Conservation (phyloP, 2,797 vertebrate species). For the Oreonectes daqikongensis region DNA sequence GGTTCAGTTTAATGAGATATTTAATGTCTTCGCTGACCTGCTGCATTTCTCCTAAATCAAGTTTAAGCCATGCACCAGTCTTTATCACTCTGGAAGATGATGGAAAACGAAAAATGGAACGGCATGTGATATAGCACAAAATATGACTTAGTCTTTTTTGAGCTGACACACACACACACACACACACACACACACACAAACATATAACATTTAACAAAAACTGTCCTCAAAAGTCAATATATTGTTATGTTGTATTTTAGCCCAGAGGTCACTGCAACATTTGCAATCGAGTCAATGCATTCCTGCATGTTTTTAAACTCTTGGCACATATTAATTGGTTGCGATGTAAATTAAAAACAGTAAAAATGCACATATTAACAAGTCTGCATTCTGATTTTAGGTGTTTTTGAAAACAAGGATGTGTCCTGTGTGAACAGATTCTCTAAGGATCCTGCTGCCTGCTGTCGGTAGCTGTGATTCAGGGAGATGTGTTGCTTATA, state of each 20-base stretch:
- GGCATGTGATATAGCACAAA: not conserved
- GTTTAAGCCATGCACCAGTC: not conserved
- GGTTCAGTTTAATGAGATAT: slow-evolving; percentile 40
- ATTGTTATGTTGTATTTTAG: too few species aligned
- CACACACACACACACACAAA: too few species aligned
- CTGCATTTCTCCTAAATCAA: slow-evolving; percentile 31
- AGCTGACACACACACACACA: too few species aligned
- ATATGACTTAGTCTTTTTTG: not conserved
- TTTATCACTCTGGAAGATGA: slow-evolving; percentile 20
- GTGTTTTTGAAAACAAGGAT: not conserved
- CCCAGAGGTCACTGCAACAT: not conserved
- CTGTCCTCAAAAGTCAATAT: too few species aligned
- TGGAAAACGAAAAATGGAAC: not conserved
- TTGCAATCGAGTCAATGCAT: too few species aligned
- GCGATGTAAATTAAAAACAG: too few species aligned
- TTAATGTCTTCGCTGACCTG: slow-evolving; percentile 36
- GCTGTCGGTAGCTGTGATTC: not conserved
- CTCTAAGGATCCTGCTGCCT: not conserved
- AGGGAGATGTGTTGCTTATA: not conserved
- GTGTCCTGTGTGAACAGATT: not conserved
- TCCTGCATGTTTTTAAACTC: too few species aligned
- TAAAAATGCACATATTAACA: too few species aligned
- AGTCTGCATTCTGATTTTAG: not conserved
- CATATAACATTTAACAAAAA: too few species aligned
- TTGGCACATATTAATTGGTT: too few species aligned